A percentile compares a stretch with the other conserved stretches of the same genome.
These are phyloP conservation scores for Petrophora chlorosata DNA, from an alignment of 2,888 invertebrate genomes.

Conservation along the genomic window DNA sequence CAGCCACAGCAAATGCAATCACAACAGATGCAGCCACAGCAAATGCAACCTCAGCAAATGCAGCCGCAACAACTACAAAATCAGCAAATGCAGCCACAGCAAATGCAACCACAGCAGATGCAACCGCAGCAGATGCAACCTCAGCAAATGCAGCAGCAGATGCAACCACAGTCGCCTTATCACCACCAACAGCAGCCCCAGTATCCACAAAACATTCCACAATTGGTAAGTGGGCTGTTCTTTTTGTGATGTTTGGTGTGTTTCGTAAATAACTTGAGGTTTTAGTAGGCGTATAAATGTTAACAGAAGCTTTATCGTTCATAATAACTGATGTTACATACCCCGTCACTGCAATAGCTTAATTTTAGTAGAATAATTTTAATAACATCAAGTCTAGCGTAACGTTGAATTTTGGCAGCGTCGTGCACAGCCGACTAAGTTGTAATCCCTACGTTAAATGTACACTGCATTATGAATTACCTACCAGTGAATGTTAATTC, in stretches of 20 bases:
- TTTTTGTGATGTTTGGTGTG: constrained; percentile 9
- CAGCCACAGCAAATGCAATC: constrained; percentile 77
- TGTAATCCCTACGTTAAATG: too few species aligned
- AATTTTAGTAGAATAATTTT: too few species aligned
- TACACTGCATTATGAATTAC: too few species aligned
- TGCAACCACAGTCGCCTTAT: constrained; percentile 49
- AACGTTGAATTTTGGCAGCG: too few species aligned
- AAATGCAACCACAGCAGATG: constrained; percentile 56
- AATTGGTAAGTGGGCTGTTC: constrained; percentile 67
- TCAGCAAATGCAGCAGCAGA: constrained; percentile 52
- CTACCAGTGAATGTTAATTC: too few species aligned
- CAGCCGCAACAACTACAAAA: constrained; percentile 50
- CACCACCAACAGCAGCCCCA: constrained; percentile 77
- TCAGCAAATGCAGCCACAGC: constrained; percentile 63
- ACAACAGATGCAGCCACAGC: constrained; percentile 68
- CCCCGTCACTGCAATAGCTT: too few species aligned
- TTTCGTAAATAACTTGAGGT: neutral
- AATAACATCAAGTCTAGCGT: too few species aligned
- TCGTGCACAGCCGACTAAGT: too few species aligned
- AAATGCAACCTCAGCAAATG: constrained; percentile 64
- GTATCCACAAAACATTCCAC: constrained; percentile 80
- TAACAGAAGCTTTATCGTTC: too few species aligned
- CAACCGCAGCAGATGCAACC: constrained; percentile 75
- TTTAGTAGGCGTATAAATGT: neutral
- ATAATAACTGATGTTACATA: too few species aligned